These are phyloP conservation scores for Artibeus jamaicensis DNA, from an alignment of 2,797 vertebrate species.

Conservation along the genomic window DNA sequence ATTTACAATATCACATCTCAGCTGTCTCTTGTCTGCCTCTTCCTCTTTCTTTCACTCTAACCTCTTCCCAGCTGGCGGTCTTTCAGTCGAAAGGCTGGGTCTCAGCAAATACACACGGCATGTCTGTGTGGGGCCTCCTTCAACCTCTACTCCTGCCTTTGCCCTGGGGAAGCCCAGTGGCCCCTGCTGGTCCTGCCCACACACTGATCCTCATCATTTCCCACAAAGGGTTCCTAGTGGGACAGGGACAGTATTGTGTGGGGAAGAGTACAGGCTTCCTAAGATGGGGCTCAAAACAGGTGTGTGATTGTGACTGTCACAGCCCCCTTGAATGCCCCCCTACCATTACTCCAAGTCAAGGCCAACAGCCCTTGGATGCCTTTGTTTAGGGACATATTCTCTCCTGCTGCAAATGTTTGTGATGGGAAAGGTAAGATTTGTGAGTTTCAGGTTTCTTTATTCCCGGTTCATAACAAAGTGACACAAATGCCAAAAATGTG, in stretches of 20 bases:
- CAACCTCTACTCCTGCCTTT: background rate
- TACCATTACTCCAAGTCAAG: background rate
- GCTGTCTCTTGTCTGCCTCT: background rate
- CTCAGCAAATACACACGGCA: background rate
- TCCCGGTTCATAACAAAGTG: background rate
- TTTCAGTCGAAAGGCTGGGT: background rate
- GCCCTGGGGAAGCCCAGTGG: fast-evolving
- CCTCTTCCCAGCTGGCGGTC: background rate
- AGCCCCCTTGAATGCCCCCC: too few species aligned
- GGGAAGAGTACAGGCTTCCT: background rate
- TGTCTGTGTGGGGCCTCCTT: background rate
- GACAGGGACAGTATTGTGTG: background rate
- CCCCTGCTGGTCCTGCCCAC: background rate
- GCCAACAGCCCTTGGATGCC: background rate
- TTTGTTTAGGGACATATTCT: background rate
- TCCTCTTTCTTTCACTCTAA: background rate
- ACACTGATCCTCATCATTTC: background rate
- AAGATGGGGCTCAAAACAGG: background rate
- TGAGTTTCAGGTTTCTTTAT: background rate
- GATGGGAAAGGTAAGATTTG: background rate
- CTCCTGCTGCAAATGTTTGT: background rate
- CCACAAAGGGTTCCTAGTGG: background rate
- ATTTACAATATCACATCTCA: background rate
- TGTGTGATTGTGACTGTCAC: background rate
- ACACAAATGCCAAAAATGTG: background rate